Base-by-base conservation (phyloP, 2,113 vertebrate genomes). In the Casuarius casuarius region DNA sequence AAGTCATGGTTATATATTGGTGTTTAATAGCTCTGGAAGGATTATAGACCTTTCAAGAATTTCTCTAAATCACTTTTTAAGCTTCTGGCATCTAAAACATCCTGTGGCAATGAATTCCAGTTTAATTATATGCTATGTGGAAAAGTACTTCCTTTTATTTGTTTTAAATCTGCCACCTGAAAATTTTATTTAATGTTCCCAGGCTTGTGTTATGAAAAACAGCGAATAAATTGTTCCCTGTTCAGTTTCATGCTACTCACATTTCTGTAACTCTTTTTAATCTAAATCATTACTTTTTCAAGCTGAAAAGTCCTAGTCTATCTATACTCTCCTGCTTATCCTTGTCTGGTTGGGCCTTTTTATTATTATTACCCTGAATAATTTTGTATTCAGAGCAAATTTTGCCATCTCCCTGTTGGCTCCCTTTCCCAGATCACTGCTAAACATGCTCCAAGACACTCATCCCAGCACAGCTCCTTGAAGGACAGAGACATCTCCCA, bases 181-280 rank as follows among this genome's bases (percentile, higher is more conserved):
- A 76, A 76, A 90, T 90, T 85, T 86, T 62, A 80, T 90, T 92
- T 93, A n/a, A 74, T 54, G 58, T 83, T 91, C 85, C 62, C 62
- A 88, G 54, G 59, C 59, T 92, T 13, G 7, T 56, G 48, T 77
- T 80, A 86, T 38, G 44, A 90, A 68, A 73, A 94, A 83, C 19
- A 26, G 42, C 56, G 59, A 66, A 74, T 62, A 88, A 33, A 89
- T 33, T 22, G 66, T 52, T 76, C 58, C 23, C 2, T 2, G 1
- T 92, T 90, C 62, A 68, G 67, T 38, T 72, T 44, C 63, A 51
- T 70, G 25, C 48, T 40, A 48, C 40, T 96, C 68, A 65, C 63
- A 70, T 16, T 54, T 91, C 61, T 87, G 84, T 66, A 92, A 87
- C 54, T 73, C 54, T 92, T 81, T 73, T 84, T 40, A 77, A 87